A percentile compares a stretch with the other conserved stretches of the same genome.
These are phyloP conservation scores for Eudasyphora cyanicolor DNA, from an alignment of 2,888 invertebrate species.

Conservation along the genomic window DNA sequence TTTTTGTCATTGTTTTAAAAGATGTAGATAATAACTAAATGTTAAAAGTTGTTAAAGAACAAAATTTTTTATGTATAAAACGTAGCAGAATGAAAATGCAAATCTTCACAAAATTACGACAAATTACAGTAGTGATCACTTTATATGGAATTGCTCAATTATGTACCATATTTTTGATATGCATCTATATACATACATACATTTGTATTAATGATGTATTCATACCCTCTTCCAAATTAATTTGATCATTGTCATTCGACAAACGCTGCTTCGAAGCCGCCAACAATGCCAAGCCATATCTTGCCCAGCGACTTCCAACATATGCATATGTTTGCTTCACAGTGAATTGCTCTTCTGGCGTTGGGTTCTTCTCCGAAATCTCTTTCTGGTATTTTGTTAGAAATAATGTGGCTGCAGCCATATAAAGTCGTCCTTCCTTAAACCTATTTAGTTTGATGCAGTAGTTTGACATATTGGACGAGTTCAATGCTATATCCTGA, in stretches of 20 bases:
- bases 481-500: constrained; percentile 94
- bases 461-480: constrained; percentile 94
- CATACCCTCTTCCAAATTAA: constrained; percentile 69
- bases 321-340: constrained; percentile 91
- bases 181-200: no score
- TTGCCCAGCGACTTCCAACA: constrained; percentile 93
- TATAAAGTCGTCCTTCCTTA: constrained; percentile 89
- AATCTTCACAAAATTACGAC: no score
- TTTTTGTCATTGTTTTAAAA: no score
- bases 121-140: no score
- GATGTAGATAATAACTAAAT: no score
- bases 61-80: no score
- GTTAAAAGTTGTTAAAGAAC: no score
- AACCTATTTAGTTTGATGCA: constrained; percentile 90
- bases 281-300: constrained; percentile 91
- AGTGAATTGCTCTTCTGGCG: constrained; percentile 81
- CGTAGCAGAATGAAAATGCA: no score
- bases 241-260: constrained; percentile 83
- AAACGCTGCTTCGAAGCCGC: constrained; percentile 88
- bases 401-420: constrained; percentile 87
- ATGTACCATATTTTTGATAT: no score
- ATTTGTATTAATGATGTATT: no score
- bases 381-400: constrained; percentile 77
- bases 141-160: no score
- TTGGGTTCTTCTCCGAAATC: no score